Base-by-base conservation (phyloP, 2,797 vertebrate genomes). In the Periophthalmus magnuspinnatus region DNA sequence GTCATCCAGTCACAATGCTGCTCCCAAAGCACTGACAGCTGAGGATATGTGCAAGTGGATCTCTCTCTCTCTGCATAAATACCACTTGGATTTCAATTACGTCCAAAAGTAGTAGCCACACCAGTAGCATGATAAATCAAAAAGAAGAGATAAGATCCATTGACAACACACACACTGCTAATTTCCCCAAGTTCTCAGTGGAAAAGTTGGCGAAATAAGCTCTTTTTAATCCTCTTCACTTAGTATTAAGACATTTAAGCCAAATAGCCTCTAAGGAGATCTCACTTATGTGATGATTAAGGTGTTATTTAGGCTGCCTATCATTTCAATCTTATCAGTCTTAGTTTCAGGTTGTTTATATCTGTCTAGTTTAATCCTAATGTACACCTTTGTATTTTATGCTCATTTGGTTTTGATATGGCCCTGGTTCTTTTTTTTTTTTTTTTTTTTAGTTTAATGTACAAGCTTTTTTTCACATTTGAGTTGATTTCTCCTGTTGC, bases 1-100 rank as follows among this genome's bases (percentile, higher is more conserved):
- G 87, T 90, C 90, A 89, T 79, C 79, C 79, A 81, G 83, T 87
- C 88, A 91, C 88, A 91, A 90, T 88, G 80, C 70, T 69, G 47
- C 76, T 80, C 72, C 74, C 80, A 84, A 84, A 82, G 80, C 86
- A 79, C 81, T 84, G 90, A 90, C 90, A 92, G 91, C 90, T 92
- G 90, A 87, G 79, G 80, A 86, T 86, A 76, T 84, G 83, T 87
- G 83, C 78, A 88, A 91, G 84, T 57, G 72, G 82, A 89, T 86
- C 84, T 76, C 77, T 86, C 77, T 86, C 78, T 77, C 72, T 70
- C 84, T 85, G 82, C 81, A 87, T 88, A 83, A 90, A 89, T 84
- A 78, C 79, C 83, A 76, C 78, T 84, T 74, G 81, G 89, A 88
- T 89, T 90, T 87, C 85, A 90, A 87, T 89, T 86, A 90, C 79